A percentile compares a stretch with the other conserved stretches of the same genome.
Conservation (phyloP, 2,113 vertebrate genomes). For the Picathartes gymnocephalus region DNA sequence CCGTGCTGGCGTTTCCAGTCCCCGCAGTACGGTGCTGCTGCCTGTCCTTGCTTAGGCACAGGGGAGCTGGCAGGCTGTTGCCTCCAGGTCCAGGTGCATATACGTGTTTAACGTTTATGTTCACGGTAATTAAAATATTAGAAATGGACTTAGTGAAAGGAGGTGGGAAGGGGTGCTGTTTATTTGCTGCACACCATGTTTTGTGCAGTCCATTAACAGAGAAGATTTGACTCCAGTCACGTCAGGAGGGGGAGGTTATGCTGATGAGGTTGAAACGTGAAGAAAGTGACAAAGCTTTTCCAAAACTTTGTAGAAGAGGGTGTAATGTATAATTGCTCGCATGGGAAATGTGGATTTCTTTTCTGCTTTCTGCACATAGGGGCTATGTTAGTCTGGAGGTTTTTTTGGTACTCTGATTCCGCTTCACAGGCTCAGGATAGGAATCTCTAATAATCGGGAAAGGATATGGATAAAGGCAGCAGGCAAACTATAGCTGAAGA, state of each 20-base stretch:
- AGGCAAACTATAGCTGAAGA: not conserved
- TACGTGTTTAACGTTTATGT: not conserved
- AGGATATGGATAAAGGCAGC: not conserved
- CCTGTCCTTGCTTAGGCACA: not conserved
- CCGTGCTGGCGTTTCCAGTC: rapidly evolving
- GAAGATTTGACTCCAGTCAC: not conserved
- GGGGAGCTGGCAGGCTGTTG: not conserved
- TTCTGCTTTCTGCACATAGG: not conserved
- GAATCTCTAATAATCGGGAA: not conserved
- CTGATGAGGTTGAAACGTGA: not conserved
- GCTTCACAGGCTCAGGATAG: not conserved
- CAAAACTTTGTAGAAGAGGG: not conserved
- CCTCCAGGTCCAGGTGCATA: not conserved
- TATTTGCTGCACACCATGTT: rapidly evolving
- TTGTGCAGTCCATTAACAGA: not conserved
- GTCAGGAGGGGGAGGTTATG: not conserved
- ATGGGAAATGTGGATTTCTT: not conserved
- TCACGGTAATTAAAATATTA: not conserved
- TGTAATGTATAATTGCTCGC: not conserved
- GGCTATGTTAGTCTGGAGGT: rapidly evolving
- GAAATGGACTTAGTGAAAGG: not conserved
- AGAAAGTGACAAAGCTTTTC: not conserved
- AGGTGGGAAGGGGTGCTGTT: not conserved
- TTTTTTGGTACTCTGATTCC: not conserved
- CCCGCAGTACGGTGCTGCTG: rapidly evolving